Conservation (phyloP, 2,113 vertebrate genomes). For the Bagarius yarrelli region DNA sequence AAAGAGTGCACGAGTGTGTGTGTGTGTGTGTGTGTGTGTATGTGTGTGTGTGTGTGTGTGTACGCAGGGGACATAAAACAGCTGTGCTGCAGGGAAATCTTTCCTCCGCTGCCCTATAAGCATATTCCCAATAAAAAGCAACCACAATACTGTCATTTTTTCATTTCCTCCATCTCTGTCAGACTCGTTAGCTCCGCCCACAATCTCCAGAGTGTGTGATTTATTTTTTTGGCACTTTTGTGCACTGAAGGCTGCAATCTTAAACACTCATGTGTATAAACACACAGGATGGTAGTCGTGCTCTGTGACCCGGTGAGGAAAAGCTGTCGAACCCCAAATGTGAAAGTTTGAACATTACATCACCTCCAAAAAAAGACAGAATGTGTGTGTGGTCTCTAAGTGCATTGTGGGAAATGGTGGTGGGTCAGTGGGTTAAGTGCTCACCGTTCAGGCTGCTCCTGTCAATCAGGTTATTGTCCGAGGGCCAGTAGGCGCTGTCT, state of each 20-base stretch:
- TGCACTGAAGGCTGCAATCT: not conserved
- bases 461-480: slow-evolving; percentile 87
- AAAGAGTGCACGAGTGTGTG: not conserved
- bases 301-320: not conserved
- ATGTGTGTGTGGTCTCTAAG: not conserved
- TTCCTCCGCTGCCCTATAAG: not conserved
- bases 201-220: not conserved
- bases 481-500: slow-evolving; percentile 86
- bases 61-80: not conserved
- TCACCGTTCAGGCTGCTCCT: slow-evolving; percentile 90
- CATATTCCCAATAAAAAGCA: not conserved
- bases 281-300: not conserved
- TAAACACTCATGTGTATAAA: not conserved
- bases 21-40: slow-evolving; percentile 18
- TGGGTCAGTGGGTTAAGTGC: slow-evolving; percentile 10
- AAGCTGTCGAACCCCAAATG: not conserved
- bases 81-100: slow-evolving; percentile 9
- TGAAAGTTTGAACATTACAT: not conserved
- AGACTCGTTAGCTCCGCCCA: not conserved
- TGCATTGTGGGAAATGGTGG: slow-evolving; percentile 27
- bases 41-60: not conserved
- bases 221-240: not conserved
- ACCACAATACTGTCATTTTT: not conserved
- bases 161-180: not conserved
- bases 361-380: not conserved